Conservation (phyloP, 2,888 invertebrate genomes). For the Halictus ligatus region DNA sequence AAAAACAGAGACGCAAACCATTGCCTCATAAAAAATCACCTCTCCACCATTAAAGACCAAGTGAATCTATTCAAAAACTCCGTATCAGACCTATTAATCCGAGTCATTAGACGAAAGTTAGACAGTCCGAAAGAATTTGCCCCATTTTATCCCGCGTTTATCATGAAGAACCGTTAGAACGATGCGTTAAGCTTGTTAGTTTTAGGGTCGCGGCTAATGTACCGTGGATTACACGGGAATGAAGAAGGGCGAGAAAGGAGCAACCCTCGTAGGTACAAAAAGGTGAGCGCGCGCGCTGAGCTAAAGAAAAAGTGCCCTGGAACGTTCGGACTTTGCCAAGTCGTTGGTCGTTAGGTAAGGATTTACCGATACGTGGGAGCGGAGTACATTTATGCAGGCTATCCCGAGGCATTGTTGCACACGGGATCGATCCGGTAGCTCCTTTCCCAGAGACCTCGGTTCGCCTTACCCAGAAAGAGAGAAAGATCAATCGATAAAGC, state of each 20-base stretch:
- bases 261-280: constrained; percentile 26
- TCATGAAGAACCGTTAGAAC: neutral
- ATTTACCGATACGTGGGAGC: constrained; percentile 71
- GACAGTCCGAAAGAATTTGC: neutral
- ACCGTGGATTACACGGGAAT: constrained; percentile 49
- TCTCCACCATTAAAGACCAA: neutral
- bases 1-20: too few relatives aligned
- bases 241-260: constrained; percentile 23
- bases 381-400: constrained; percentile 60
- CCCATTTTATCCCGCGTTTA: neutral
- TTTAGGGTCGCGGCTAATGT: constrained; percentile 54
- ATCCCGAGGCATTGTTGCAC: constrained; percentile 25
- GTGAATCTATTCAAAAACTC: neutral
- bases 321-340: constrained; percentile 72
- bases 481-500: constrained; percentile 67
- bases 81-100: neutral
- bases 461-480: constrained; percentile 49
- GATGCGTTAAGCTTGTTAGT: constrained; percentile 59
- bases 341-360: constrained; percentile 75
- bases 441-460: constrained; percentile 35
- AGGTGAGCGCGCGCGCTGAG: constrained; percentile 16
- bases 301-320: constrained; percentile 42
- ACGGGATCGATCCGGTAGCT: constrained; percentile 33
- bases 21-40: neutral
- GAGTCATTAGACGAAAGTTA: neutral